Conservation (phyloP, 2,113 vertebrate genomes). For the Epinephelus lanceolatus region DNA sequence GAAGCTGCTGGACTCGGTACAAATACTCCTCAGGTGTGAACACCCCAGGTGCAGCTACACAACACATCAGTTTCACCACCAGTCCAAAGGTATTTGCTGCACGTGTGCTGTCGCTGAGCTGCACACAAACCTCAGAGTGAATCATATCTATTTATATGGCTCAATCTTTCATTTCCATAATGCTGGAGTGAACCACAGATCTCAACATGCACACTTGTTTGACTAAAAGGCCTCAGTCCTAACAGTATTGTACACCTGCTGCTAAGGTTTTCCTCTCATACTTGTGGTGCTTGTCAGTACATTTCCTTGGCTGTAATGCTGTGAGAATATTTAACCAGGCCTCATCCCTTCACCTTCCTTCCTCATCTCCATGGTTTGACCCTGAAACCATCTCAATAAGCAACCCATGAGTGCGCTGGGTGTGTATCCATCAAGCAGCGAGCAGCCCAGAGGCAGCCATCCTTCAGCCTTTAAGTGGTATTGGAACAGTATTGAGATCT, state of each 20-base stretch:
- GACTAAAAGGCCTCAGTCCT: neutral
- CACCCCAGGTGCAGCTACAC: constrained; percentile 1
- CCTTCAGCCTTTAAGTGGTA: constrained; percentile 62
- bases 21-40: constrained; percentile 14
- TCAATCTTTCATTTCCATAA: constrained; percentile 34
- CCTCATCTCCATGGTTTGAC: constrained; percentile 27
- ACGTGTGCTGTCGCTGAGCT: constrained; percentile 9
- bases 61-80: constrained; percentile 11
- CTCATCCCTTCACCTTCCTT: constrained; percentile 3
- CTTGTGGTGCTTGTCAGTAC: constrained; percentile 17
- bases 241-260: neutral
- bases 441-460: constrained; percentile 60
- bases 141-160: constrained; percentile 42
- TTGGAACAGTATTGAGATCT: constrained; percentile 76
- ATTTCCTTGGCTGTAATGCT: constrained; percentile 7
- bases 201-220: constrained; percentile 30
- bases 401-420: constrained; percentile 17
- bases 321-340: constrained; percentile 9
- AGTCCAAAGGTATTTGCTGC: constrained; percentile 21
- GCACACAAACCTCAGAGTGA: constrained; percentile 29
- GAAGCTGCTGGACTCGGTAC: neutral
- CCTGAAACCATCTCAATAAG: constrained; percentile 28
- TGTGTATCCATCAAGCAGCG: constrained; percentile 48
- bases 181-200: constrained; percentile 25
- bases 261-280: neutral